A percentile compares a stretch with the other conserved stretches of the same genome.
These are phyloP conservation scores for Leistus spinibarbis DNA, from an alignment of 2,888 invertebrate genomes.

Conservation along the genomic window DNA sequence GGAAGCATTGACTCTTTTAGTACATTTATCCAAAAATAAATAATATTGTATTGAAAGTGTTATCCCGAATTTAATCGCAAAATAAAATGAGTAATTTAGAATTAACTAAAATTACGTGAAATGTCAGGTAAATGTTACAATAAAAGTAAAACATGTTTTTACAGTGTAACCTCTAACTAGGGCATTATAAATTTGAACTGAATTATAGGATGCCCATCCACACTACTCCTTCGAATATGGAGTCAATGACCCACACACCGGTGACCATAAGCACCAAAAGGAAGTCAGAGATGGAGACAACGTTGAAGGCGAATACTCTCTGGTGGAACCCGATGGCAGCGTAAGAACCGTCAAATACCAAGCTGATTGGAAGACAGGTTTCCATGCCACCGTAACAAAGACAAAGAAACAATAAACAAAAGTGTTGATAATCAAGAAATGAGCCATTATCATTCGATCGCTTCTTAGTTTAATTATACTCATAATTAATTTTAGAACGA, in stretches of 20 bases:
- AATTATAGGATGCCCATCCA: constrained; percentile 66
- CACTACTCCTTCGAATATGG: constrained; percentile 75
- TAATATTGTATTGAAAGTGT: too few relatives aligned
- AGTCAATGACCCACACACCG: constrained; percentile 76
- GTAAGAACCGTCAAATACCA: constrained; percentile 76
- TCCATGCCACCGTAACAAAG: constrained; percentile 75
- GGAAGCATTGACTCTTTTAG: too few relatives aligned
- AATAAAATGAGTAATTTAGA: too few relatives aligned
- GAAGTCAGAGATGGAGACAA: constrained; percentile 76
- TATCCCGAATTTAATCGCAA: too few relatives aligned
- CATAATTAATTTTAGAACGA: neutral
- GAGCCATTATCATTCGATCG: neutral
- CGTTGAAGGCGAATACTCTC: constrained; percentile 65
- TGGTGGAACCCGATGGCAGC: constrained; percentile 74
- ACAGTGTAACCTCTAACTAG: too few relatives aligned
- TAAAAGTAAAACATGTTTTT: too few relatives aligned
- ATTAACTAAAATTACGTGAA: too few relatives aligned
- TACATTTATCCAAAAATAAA: too few relatives aligned
- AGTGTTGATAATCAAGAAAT: neutral
- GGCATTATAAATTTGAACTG: neutral
- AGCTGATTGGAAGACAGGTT: constrained; percentile 80
- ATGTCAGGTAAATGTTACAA: too few relatives aligned
- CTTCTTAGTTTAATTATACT: neutral
- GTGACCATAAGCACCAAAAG: constrained; percentile 75
- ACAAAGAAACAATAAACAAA: constrained; percentile 44